Evolutionary conservation across 2,888 invertebrate species (phyloP).

Genomic region (Apocheima hispidaria): DNA sequence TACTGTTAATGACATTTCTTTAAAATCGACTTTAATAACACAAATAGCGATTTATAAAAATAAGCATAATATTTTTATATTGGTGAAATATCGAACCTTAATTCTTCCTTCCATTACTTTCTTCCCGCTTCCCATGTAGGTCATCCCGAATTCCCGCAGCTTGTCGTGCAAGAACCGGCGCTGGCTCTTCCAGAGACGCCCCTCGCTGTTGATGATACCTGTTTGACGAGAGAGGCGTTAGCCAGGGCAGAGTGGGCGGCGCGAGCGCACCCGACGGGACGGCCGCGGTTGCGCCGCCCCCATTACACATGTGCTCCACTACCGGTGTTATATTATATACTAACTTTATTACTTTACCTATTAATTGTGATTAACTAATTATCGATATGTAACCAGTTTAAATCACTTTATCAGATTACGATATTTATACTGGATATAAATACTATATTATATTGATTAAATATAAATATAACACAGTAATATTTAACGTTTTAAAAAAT

Average conservation of each 20-base stretch:
- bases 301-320: constrained; percentile 61
- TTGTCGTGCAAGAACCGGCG: constrained; percentile 94
- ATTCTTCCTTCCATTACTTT: constrained; percentile 94
- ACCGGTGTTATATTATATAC: constrained; percentile 40
- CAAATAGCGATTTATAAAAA: background rate
- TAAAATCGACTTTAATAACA: background rate
- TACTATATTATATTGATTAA: too few relatives aligned
- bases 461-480: too few relatives aligned
- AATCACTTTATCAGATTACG: background rate
- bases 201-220: constrained; percentile 96
- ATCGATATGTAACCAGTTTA: background rate
- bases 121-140: constrained; percentile 92
- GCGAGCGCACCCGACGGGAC: constrained; percentile 59
- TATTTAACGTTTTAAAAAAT: background rate
- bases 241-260: constrained; percentile 69
- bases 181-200: constrained; percentile 96
- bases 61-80: background rate
- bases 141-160: constrained; percentile 94
- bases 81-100: constrained; percentile 85
- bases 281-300: constrained; percentile 58
- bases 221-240: constrained; percentile 69
- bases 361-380: constrained; percentile 2
- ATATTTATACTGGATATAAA: background rate
- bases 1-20: constrained; percentile 21
- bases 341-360: constrained; percentile 18